Conservation (phyloP, 1,140 invertebrate species). For the Cryptotermes secundus region DNA sequence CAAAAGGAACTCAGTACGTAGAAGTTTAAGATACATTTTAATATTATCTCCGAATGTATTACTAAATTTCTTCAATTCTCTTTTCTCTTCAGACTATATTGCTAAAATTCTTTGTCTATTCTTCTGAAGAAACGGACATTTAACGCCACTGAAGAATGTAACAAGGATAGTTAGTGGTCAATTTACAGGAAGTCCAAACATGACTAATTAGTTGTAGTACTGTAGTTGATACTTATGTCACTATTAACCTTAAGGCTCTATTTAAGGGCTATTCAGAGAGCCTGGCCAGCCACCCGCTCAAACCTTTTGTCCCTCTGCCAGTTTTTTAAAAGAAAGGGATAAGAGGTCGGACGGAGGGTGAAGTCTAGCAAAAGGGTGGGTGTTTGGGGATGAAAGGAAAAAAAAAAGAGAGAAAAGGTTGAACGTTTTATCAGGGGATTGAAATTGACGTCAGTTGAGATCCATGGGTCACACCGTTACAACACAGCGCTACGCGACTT, state of each 20-base stretch:
- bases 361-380: not conserved
- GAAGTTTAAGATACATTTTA: too few relatives aligned
- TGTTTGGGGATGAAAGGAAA: not conserved
- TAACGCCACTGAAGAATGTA: too few relatives aligned
- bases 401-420: not conserved
- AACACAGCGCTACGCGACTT: not conserved
- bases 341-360: not conserved
- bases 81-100: too few relatives aligned
- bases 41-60: too few relatives aligned
- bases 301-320: slow-evolving; percentile 14
- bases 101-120: too few relatives aligned
- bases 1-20: too few relatives aligned
- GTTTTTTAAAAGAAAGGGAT: slow-evolving; percentile 20
- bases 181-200: too few relatives aligned
- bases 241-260: not conserved
- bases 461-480: too few relatives aligned
- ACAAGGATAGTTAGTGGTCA: too few relatives aligned
- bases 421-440: slow-evolving; percentile 14
- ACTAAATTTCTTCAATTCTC: too few relatives aligned
- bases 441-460: slow-evolving; percentile 1
- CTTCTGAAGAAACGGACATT: too few relatives aligned
- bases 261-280: slow-evolving; percentile 4
- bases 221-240: not conserved
- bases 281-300: slow-evolving; percentile 4
- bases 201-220: too few relatives aligned